Percentiles rank a stretch among this genome's conserved stretches.
These are phyloP conservation scores for Pegea sp. DNA, from an alignment of 23 tunicate species.

Conservation along the genomic window DNA sequence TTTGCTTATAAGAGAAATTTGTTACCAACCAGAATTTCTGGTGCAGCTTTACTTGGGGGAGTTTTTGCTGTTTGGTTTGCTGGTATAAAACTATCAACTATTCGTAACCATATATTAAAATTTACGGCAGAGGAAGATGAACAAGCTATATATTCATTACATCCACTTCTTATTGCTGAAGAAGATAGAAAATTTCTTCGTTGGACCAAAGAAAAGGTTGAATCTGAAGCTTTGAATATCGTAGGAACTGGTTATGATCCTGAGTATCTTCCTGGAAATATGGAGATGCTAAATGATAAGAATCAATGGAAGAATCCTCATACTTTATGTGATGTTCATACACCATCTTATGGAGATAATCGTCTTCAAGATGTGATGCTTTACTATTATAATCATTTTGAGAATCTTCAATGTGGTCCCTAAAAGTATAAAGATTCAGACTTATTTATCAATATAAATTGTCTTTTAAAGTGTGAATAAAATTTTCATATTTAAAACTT, in stretches of 20 bases:
- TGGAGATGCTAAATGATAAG: not conserved
- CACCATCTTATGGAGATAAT: too few relatives aligned
- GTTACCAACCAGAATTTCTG: conserved; percentile 7
- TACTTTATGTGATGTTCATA: too few relatives aligned
- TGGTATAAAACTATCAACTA: conserved; percentile 1
- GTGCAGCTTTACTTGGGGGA: conserved; percentile 16
- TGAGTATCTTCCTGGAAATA: conserved; percentile 15
- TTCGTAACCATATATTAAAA: too few relatives aligned
- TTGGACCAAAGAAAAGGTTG: conserved; percentile 31
- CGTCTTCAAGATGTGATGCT: too few relatives aligned
- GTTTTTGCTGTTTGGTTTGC: conserved; percentile 2
- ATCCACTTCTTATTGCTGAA: conserved; percentile 69
- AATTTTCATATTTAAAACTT: too few relatives aligned
- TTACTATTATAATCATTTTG: not conserved
- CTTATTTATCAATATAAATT: too few relatives aligned
- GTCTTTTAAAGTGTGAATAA: too few relatives aligned
- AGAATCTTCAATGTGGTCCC: not conserved
- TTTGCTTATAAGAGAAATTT: conserved; percentile 61
- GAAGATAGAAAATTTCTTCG: conserved; percentile 39
- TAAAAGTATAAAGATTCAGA: too few relatives aligned
- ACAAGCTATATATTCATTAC: conserved; percentile 9
- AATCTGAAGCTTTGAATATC: conserved; percentile 84
- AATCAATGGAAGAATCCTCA: too few relatives aligned
- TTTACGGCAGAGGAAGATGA: conserved; percentile 24
- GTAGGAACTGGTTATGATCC: conserved; percentile 72